Evolutionary conservation across 1,140 invertebrate genomes (phyloP).

Genomic region (Drosophila trapezifrons): DNA sequence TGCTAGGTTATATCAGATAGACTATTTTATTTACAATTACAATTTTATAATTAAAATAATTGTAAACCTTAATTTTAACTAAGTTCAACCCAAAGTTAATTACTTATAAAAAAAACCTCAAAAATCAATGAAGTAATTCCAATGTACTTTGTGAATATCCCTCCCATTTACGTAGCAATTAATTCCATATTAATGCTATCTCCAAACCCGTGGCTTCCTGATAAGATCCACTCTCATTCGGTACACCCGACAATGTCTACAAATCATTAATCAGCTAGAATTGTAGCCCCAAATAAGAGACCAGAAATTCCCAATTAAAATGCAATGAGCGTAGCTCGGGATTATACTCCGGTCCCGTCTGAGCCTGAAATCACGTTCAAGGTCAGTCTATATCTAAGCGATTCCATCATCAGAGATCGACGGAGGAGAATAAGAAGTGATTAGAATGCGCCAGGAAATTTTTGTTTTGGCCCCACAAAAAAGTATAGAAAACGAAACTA

Average conservation of each 20-base stretch:
- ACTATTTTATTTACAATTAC: not conserved
- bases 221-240: slow-evolving; percentile 19
- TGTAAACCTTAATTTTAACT: no score
- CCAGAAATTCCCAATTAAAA: slow-evolving; percentile 62
- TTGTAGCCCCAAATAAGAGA: slow-evolving; percentile 55
- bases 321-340: slow-evolving; percentile 60
- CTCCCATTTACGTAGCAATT: not conserved
- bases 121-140: not conserved
- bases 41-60: not conserved
- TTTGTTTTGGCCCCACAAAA: slow-evolving; percentile 42
- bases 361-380: slow-evolving; percentile 53
- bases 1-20: no score
- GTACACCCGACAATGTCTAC: slow-evolving; percentile 28
- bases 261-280: slow-evolving; percentile 63
- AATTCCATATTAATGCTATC: slow-evolving; percentile 4
- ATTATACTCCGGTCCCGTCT: slow-evolving; percentile 39
- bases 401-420: slow-evolving; percentile 55
- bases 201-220: slow-evolving; percentile 10
- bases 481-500: slow-evolving; percentile 57
- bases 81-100: no score
- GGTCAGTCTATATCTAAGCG: slow-evolving; percentile 47
- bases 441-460: slow-evolving; percentile 69
- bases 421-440: slow-evolving; percentile 61
- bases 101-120: no score
- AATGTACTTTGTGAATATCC: not conserved